phyloP scores from a whole-genome alignment of 2,797 vertebrate species.

The Atherinosoma microstoma region DNA sequence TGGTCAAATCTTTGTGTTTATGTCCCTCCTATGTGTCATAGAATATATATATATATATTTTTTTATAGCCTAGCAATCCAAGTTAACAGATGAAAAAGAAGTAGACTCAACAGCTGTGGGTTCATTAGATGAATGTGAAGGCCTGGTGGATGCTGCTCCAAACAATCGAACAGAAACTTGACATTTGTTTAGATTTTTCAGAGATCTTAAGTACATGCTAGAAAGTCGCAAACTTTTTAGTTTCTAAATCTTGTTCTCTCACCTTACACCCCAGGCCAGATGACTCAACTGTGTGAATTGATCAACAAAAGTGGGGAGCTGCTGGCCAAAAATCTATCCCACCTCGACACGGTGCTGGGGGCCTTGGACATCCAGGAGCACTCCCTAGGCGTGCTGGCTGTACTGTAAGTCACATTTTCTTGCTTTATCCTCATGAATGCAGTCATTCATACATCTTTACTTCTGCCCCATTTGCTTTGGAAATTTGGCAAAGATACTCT shows the following conservation, averaged over 20 bases:
- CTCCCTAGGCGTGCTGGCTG: slow-evolving; percentile 95
- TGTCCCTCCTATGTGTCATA: not conserved
- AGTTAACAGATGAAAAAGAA: not conserved
- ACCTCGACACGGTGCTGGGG: slow-evolving; percentile 98
- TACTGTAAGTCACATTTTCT: slow-evolving; percentile 88
- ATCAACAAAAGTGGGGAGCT: slow-evolving; percentile 99
- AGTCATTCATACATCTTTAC: not conserved
- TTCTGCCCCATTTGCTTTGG: not conserved
- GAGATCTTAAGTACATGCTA: not conserved
- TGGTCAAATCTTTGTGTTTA: slow-evolving; percentile 1
- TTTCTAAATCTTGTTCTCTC: not conserved
- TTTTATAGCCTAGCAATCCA: not conserved
- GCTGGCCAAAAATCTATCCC: slow-evolving; percentile 97
- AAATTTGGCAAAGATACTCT: not conserved
- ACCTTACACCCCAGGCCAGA: slow-evolving; percentile 89
- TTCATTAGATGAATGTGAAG: not conserved
- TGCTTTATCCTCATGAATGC: not conserved
- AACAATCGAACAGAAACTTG: not conserved
- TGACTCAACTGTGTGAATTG: slow-evolving; percentile 99
- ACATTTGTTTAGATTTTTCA: not conserved
- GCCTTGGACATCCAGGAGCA: slow-evolving; percentile 98
- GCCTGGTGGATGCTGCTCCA: not conserved
- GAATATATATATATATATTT: not conserved
- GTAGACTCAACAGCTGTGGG: not conserved
- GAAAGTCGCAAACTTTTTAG: slow-evolving; percentile 6